Conservation (phyloP, 1,140 invertebrate species). For the Nasonia vitripennis region DNA sequence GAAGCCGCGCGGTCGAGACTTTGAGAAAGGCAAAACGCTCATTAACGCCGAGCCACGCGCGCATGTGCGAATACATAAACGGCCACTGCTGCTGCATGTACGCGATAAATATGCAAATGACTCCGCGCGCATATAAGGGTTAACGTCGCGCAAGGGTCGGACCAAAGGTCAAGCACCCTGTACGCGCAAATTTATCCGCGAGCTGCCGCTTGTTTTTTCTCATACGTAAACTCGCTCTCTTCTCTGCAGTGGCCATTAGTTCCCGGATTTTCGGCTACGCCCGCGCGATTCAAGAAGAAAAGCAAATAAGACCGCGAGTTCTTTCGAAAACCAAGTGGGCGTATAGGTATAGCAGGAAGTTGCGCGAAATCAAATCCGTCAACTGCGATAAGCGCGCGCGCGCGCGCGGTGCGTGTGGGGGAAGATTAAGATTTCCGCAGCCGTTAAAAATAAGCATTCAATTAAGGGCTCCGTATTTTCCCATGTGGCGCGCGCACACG, state of each 20-base stretch:
- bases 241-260: background rate
- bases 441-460: background rate
- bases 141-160: slow-evolving; percentile 19
- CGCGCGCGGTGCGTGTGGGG: background rate
- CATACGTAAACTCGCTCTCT: background rate
- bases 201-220: no score
- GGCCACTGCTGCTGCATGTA: background rate
- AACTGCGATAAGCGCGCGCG: background rate
- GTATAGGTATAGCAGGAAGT: no score
- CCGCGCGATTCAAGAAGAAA: background rate
- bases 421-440: slow-evolving; percentile 6
- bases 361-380: no score
- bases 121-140: background rate
- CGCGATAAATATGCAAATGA: slow-evolving; percentile 36
- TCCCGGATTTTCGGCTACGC: background rate
- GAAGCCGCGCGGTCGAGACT: background rate
- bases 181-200: background rate
- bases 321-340: no score
- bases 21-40: background rate
- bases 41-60: background rate
- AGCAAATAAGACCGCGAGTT: no score
- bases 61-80: slow-evolving; percentile 6
- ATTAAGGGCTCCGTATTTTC: background rate
- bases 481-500: no score
- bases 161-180: slow-evolving; percentile 30